Conservation (phyloP, 2,797 vertebrate genomes). For the Carcharodon carcharias region DNA sequence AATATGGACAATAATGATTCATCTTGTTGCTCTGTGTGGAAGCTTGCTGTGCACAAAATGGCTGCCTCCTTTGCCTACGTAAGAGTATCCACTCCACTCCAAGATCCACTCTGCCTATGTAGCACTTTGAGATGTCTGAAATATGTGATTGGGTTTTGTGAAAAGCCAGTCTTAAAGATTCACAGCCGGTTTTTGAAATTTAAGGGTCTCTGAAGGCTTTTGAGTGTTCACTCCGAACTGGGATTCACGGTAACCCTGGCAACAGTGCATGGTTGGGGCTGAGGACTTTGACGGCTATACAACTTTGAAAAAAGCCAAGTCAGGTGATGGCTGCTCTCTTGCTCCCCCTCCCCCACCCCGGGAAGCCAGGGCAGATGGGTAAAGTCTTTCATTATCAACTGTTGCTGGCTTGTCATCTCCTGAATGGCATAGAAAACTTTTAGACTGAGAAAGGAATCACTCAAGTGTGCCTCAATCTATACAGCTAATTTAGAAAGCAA, state of each 20-base stretch:
- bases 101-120: neutral
- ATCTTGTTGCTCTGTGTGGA: neutral
- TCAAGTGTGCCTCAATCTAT: constrained; percentile 2
- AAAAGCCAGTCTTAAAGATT: neutral
- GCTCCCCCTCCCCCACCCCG: neutral
- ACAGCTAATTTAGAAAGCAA: constrained; percentile 1
- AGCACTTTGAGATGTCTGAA: neutral
- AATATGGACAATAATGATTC: neutral
- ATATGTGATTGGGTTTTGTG: neutral
- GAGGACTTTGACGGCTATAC: neutral
- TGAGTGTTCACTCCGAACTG: neutral
- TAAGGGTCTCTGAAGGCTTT: neutral
- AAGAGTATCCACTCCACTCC: neutral
- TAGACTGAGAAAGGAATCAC: neutral
- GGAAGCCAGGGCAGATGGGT: neutral
- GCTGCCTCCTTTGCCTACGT: neutral
- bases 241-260: neutral
- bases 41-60: neutral
- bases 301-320: neutral
- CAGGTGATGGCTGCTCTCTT: neutral
- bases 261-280: neutral
- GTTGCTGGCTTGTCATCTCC: neutral
- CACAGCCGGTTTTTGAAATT: neutral
- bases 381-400: constrained; percentile 4
- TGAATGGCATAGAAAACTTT: neutral